Evolutionary conservation across 35 echinoderm and acorn worm species (phyloP).

Genomic region (Strongylocentrotus purpuratus): DNA sequence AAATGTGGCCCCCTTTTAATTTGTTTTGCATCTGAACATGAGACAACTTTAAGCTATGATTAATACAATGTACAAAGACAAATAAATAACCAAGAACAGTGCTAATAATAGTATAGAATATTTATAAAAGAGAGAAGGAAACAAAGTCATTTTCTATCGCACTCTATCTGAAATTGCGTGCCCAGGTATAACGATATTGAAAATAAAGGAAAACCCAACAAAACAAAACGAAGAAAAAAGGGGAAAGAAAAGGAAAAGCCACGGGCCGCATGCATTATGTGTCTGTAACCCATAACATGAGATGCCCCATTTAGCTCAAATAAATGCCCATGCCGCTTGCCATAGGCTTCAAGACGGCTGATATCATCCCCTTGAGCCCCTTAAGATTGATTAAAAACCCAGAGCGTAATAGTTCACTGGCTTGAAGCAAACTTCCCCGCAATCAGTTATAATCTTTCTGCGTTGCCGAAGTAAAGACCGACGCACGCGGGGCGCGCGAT

Average conservation of each 20-base stretch:
- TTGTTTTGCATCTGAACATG: no score
- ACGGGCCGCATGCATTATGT: not conserved
- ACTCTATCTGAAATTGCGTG: no score
- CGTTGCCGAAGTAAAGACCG: not conserved
- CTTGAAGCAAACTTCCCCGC: not conserved
- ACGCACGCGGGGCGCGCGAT: not conserved
- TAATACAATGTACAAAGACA: no score
- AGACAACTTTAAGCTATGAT: no score
- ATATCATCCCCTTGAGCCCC: conserved; percentile 11
- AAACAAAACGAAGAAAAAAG: not conserved
- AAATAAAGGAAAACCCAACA: not conserved
- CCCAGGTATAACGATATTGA: no score
- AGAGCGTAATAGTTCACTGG: conserved; percentile 7
- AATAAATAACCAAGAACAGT: no score
- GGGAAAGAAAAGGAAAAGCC: not conserved
- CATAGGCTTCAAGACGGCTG: not conserved
- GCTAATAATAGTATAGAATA: no score
- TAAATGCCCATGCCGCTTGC: not conserved
- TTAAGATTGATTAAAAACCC: conserved; percentile 25
- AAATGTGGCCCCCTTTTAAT: no score
- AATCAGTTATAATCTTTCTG: not conserved
- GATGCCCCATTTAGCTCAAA: not conserved
- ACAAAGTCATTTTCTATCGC: no score
- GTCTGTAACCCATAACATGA: not conserved
- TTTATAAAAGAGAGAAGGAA: no score